Conservation (phyloP, 2,888 invertebrate genomes). For the Lasioglossum oenotherae region DNA sequence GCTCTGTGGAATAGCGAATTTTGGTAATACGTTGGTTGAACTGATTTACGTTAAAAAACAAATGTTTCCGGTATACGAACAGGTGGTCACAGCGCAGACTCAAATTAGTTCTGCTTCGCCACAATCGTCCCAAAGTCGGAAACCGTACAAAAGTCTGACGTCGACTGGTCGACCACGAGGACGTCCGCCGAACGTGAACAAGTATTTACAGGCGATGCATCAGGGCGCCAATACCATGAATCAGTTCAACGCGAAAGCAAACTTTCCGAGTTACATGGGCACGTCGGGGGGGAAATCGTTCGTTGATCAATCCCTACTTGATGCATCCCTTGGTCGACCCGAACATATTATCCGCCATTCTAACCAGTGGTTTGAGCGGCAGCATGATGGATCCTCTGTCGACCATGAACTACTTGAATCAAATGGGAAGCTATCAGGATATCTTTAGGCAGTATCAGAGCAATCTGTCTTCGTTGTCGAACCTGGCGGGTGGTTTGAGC, state of each 20-base stretch:
- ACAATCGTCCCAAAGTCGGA: slow-evolving; percentile 71
- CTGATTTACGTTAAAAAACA: neutral
- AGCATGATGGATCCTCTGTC: slow-evolving; percentile 78
- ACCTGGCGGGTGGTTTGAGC: slow-evolving; percentile 70
- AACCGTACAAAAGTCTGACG: slow-evolving; percentile 73
- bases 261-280: slow-evolving; percentile 75
- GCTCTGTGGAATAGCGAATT: neutral
- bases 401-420: slow-evolving; percentile 79
- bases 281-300: slow-evolving; percentile 70
- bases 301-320: slow-evolving; percentile 78
- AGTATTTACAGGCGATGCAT: slow-evolving; percentile 75
- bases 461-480: slow-evolving; percentile 75
- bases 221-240: slow-evolving; percentile 71
- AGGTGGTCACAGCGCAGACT: slow-evolving; percentile 57
- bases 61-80: neutral
- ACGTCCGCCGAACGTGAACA: slow-evolving; percentile 84
- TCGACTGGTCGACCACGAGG: slow-evolving; percentile 85
- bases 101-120: slow-evolving; percentile 64
- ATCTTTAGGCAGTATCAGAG: slow-evolving; percentile 79
- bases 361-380: slow-evolving; percentile 74
- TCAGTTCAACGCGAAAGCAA: slow-evolving; percentile 74
- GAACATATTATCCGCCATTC: slow-evolving; percentile 77
- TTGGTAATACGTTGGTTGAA: neutral
- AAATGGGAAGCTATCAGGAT: slow-evolving; percentile 79
- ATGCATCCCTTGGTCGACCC: slow-evolving; percentile 79